Conservation (phyloP, 2,113 vertebrate genomes). For the Nicator chloris region DNA sequence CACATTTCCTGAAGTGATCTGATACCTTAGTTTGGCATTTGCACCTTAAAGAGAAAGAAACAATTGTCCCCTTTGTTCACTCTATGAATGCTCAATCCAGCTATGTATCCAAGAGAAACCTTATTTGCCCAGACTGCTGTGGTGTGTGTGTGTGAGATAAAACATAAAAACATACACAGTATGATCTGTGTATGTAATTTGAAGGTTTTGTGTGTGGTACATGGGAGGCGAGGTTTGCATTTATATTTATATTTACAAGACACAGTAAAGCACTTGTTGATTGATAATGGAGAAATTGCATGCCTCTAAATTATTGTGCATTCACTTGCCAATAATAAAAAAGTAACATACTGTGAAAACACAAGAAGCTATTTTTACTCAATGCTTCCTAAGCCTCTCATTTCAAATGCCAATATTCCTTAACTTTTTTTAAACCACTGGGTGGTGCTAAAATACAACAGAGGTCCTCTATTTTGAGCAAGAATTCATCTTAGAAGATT, state of each 20-base stretch:
- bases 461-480: not conserved
- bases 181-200: not conserved
- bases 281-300: not conserved
- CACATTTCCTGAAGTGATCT: conserved; percentile 83
- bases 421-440: not conserved
- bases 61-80: not conserved
- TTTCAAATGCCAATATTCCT: not conserved
- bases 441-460: conserved; percentile 36
- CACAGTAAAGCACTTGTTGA: not conserved
- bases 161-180: not conserved
- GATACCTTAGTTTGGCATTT: conserved; percentile 86
- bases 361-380: not conserved
- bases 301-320: not conserved
- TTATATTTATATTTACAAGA: not conserved
- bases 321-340: not conserved
- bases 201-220: not conserved
- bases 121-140: not conserved
- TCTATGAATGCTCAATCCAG: not conserved
- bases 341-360: not conserved
- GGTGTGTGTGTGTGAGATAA: not conserved
- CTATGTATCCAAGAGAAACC: not conserved
- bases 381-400: not conserved
- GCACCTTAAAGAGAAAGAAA: conserved; percentile 74
- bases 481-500: not conserved
- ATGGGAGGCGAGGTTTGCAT: not conserved